These are phyloP conservation scores for Oncorhynchus gorbuscha DNA, from an alignment of 2,113 vertebrate species.

Conservation along the genomic window DNA sequence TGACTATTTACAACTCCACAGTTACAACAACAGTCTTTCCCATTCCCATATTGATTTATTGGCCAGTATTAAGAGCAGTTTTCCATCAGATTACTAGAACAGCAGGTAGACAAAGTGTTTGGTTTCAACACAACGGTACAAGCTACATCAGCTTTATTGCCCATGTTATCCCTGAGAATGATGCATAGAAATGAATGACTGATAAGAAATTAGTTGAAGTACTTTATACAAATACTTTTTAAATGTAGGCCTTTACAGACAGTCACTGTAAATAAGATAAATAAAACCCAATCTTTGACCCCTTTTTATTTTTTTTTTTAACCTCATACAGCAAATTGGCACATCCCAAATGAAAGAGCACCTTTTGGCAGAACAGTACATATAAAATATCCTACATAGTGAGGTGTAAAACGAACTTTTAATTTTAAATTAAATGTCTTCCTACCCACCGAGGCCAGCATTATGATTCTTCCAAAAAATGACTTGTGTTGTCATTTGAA, in stretches of 20 bases:
- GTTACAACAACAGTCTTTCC: neutral
- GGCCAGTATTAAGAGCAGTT: neutral
- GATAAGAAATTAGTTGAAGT: neutral
- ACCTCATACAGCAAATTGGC: neutral
- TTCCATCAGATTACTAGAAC: neutral
- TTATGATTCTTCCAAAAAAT: neutral
- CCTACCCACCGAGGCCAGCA: neutral
- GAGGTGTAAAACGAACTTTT: neutral
- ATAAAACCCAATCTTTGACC: neutral
- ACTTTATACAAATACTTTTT: neutral
- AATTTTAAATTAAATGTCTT: neutral
- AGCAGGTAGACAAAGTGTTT: neutral
- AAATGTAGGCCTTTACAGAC: neutral
- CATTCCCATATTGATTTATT: neutral
- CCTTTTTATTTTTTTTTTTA: neutral
- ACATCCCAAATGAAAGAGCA: neutral
- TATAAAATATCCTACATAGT: neutral
- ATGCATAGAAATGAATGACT: neutral
- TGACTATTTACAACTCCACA: neutral
- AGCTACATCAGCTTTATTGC: neutral
- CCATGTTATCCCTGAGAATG: conserved; percentile 9
- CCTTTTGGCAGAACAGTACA: neutral
- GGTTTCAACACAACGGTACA: conserved; percentile 4
- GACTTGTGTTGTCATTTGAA: neutral
- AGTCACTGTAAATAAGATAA: neutral